Conservation (phyloP, 2,113 vertebrate species). For the Tachycineta bicolor region DNA sequence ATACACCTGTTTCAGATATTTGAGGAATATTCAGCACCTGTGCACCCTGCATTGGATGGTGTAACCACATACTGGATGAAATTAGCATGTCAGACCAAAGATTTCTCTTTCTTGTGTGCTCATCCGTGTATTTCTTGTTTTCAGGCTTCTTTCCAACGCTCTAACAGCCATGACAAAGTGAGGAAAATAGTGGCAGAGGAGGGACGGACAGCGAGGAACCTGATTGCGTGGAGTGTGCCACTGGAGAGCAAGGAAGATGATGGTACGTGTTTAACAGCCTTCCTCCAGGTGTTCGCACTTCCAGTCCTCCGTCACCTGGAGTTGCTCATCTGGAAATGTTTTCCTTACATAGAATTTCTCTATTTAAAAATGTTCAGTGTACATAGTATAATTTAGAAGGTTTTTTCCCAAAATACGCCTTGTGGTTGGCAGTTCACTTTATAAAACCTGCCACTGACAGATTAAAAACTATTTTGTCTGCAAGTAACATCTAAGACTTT, state of each 20-base stretch:
- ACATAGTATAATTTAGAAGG: neutral
- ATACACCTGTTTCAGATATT: neutral
- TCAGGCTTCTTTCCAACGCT: slow-evolving; percentile 94
- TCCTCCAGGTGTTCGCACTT: neutral
- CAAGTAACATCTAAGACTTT: neutral
- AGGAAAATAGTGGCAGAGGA: slow-evolving; percentile 96
- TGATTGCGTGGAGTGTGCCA: slow-evolving; percentile 97
- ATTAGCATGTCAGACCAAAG: neutral
- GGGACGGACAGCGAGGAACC: slow-evolving; percentile 92
- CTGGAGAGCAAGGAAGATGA: slow-evolving; percentile 95
- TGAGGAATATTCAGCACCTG: neutral
- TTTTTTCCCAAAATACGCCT: neutral
- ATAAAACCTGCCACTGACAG: neutral
- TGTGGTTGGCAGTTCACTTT: neutral
- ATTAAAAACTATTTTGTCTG: neutral
- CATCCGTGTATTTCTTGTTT: neutral
- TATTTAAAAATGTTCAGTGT: neutral
- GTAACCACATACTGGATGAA: neutral
- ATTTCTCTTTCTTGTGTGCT: neutral
- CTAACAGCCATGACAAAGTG: slow-evolving; percentile 98
- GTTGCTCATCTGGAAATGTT: neutral
- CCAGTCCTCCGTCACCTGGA: neutral
- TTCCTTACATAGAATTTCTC: neutral
- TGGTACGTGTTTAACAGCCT: slow-evolving; percentile 73
- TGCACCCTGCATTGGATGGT: fast-evolving